Evolutionary conservation across 2,888 invertebrate species (phyloP).

Genomic region (Troides oblongomaculatus): DNA sequence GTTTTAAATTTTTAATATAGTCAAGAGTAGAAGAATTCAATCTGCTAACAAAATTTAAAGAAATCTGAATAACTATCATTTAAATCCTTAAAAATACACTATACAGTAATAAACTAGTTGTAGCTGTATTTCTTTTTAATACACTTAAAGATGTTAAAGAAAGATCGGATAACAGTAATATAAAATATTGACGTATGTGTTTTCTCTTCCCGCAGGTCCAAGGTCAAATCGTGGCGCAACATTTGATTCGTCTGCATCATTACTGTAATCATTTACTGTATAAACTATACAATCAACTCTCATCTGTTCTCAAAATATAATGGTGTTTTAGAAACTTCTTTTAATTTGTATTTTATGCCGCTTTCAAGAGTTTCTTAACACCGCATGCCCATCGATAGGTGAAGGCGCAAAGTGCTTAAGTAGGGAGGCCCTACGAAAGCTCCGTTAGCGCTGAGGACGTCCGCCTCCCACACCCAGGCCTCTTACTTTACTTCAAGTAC

Average conservation of each 20-base stretch:
- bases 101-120: too few relatives aligned
- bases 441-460: constrained; percentile 46
- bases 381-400: not conserved
- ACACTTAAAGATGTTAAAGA: not conserved
- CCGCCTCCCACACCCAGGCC: constrained; percentile 51
- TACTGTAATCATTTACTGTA: not conserved
- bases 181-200: constrained; percentile 9
- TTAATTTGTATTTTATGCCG: not conserved
- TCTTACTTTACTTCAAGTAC: constrained; percentile 51
- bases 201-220: constrained; percentile 16
- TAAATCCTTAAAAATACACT: too few relatives aligned
- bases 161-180: not conserved
- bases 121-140: not conserved
- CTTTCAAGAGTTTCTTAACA: not conserved
- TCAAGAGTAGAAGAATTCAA: too few relatives aligned
- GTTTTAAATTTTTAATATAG: too few relatives aligned
- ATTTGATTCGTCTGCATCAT: constrained; percentile 9
- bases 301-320: not conserved
- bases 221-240: constrained; percentile 29
- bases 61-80: too few relatives aligned
- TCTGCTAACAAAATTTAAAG: too few relatives aligned
- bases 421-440: constrained; percentile 29
- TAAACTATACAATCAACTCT: not conserved
- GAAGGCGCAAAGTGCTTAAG: not conserved
- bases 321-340: not conserved